A percentile compares a stretch with the other conserved stretches of the same genome.
phyloP scores from a whole-genome alignment of 2,797 vertebrate species.

The Hafferia zeledoni region DNA sequence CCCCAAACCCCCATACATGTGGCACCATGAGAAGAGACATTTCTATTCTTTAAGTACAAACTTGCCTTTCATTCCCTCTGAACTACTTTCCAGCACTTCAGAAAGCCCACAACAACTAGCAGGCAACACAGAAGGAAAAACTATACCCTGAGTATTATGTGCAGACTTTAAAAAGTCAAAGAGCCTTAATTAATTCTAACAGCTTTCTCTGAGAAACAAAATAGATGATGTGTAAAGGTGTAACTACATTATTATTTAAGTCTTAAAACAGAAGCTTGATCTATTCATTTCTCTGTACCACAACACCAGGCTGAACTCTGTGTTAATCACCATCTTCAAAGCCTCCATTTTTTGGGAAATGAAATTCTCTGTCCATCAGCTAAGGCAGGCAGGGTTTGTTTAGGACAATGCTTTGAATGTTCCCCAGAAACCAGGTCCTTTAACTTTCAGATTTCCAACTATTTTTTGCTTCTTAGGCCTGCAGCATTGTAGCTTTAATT shows the following conservation, averaged over 20 bases:
- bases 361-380: slow-evolving; percentile 18
- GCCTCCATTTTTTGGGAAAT: slow-evolving; percentile 28
- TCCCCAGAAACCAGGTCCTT: neutral
- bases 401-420: slow-evolving; percentile 22
- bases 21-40: neutral
- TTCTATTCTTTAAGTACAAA: neutral
- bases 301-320: slow-evolving; percentile 24
- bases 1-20: rapidly evolving
- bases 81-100: neutral
- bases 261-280: slow-evolving; percentile 49
- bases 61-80: neutral
- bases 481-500: slow-evolving; percentile 50
- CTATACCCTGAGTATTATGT: neutral
- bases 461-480: slow-evolving; percentile 33
- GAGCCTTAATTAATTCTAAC: slow-evolving; percentile 17
- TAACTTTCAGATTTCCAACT: slow-evolving; percentile 54
- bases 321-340: slow-evolving; percentile 59
- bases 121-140: slow-evolving; percentile 13
- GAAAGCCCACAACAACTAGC: neutral
- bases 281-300: neutral
- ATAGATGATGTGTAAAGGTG: slow-evolving; percentile 36
- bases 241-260: slow-evolving; percentile 20
- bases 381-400: slow-evolving; percentile 14
- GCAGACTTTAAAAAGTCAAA: slow-evolving; percentile 39
- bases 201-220: slow-evolving; percentile 24